phyloP scores from a whole-genome alignment of 2,888 invertebrate genomes.

The Conistra vaccinii region DNA sequence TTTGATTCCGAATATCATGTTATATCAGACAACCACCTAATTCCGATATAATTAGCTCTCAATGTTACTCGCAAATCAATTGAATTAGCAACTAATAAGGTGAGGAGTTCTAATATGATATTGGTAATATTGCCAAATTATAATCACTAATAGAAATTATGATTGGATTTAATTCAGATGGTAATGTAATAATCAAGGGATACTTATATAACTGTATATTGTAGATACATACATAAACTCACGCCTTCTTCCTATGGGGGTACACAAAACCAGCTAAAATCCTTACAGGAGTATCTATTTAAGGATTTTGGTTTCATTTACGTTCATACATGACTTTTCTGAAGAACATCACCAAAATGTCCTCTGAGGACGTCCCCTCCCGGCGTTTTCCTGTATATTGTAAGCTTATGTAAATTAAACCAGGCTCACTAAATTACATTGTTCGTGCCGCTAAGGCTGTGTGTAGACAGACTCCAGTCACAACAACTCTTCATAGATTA shows the following conservation, averaged over 20 bases:
- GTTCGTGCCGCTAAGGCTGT: background rate
- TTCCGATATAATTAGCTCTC: background rate
- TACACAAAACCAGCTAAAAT: too few relatives aligned
- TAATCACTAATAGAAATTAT: conserved; percentile 13
- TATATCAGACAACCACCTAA: background rate
- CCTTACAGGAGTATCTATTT: too few relatives aligned
- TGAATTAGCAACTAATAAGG: background rate
- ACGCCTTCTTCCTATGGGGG: too few relatives aligned
- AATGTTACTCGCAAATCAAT: background rate
- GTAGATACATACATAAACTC: too few relatives aligned
- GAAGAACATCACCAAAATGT: too few relatives aligned
- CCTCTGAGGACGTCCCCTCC: too few relatives aligned
- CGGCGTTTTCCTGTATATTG: background rate
- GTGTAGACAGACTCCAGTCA: background rate
- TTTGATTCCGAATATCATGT: background rate
- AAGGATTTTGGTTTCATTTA: too few relatives aligned
- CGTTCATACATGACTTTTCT: too few relatives aligned
- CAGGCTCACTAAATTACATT: background rate
- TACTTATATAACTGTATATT: background rate
- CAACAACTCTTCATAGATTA: too few relatives aligned
- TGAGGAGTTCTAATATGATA: background rate
- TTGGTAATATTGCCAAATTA: conserved; percentile 10
- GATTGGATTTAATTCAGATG: conserved; percentile 19
- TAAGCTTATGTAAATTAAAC: background rate
- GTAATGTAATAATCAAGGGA: background rate